phyloP scores from a whole-genome alignment of 2,888 invertebrate genomes.

The Tetrapedia diversipes region DNA sequence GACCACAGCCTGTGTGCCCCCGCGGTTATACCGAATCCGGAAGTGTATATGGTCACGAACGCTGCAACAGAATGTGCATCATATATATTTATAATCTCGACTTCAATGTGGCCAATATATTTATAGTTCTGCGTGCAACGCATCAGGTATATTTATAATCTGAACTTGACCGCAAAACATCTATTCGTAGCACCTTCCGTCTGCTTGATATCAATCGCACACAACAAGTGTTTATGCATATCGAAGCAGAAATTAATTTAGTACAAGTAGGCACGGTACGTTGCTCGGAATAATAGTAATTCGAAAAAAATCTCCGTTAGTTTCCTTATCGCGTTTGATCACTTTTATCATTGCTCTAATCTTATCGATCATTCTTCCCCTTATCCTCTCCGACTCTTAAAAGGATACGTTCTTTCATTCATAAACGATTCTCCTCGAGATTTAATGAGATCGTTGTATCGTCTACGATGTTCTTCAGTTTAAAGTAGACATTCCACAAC shows the following conservation, averaged over 20 bases:
- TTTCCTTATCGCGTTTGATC: no score
- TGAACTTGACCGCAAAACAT: constrained; percentile 8
- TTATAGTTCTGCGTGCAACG: neutral
- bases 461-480: neutral
- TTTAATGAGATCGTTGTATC: no score
- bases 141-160: constrained; percentile 7
- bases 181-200: neutral
- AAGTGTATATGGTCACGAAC: constrained; percentile 86
- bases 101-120: neutral
- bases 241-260: neutral
- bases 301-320: no score
- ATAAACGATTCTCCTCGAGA: no score
- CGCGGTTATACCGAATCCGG: constrained; percentile 93
- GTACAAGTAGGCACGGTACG: no score
- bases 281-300: no score
- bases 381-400: no score
- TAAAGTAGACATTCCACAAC: neutral
- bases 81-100: constrained; percentile 17
- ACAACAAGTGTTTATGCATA: no score
- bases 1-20: constrained; percentile 93
- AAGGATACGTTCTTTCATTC: no score
- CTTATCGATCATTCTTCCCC: no score
- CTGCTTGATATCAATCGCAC: neutral
- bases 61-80: constrained; percentile 82
- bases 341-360: no score